These are phyloP conservation scores for Pristionchus mayeri DNA, from an alignment of 2,888 invertebrate genomes.

Conservation along the genomic window DNA sequence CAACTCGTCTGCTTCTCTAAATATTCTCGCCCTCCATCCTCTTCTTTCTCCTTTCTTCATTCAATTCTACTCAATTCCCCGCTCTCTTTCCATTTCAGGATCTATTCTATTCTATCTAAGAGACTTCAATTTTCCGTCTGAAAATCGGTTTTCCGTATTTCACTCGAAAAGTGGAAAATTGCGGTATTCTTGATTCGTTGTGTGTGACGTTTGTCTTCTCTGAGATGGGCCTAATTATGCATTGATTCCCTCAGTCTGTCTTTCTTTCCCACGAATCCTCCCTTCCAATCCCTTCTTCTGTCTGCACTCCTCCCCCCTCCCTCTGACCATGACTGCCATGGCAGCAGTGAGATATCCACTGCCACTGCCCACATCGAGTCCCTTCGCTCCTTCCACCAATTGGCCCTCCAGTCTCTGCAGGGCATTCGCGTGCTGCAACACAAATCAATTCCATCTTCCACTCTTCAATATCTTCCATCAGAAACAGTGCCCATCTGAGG, in stretches of 20 bases:
- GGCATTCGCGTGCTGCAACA: slow-evolving; percentile 88
- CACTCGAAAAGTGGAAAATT: background rate
- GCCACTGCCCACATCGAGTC: slow-evolving; percentile 93
- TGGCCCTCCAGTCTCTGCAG: slow-evolving; percentile 88
- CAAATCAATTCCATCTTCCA: background rate
- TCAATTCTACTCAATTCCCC: background rate
- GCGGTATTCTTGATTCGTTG: background rate
- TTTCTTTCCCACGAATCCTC: background rate
- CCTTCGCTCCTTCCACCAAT: slow-evolving; percentile 83
- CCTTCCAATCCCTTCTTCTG: background rate
- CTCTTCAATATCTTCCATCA: too few relatives aligned
- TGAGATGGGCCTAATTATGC: background rate
- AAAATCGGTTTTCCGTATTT: background rate
- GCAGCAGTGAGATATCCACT: slow-evolving; percentile 93
- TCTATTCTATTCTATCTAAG: background rate
- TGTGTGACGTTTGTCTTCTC: background rate
- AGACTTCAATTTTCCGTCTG: background rate
- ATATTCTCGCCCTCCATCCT: slow-evolving; percentile 12
- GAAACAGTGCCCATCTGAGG: too few relatives aligned
- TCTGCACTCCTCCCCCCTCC: background rate
- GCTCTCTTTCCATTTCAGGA: slow-evolving; percentile 5
- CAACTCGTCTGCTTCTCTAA: background rate
- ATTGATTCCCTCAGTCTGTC: background rate
- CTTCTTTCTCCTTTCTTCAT: background rate
- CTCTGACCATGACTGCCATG: slow-evolving; percentile 85